phyloP scores from a whole-genome alignment of 1,140 invertebrate species.

The Plodia interpunctella region DNA sequence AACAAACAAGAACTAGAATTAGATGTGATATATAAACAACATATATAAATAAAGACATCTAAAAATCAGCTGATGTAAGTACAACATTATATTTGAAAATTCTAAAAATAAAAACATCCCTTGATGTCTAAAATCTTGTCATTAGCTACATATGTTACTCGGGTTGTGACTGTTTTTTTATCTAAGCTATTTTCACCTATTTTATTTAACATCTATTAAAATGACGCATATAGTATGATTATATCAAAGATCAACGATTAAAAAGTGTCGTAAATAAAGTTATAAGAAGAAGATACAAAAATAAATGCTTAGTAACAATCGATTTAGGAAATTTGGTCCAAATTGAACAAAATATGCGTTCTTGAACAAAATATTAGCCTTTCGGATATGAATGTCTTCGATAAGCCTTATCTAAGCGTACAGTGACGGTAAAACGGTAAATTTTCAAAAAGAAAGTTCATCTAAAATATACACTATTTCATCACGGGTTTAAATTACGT shows the following conservation, averaged over 20 bases:
- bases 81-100: no score
- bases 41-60: no score
- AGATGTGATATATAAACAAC: no score
- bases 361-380: conserved; percentile 8
- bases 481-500: conserved; percentile 10
- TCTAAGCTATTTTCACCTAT: not conserved
- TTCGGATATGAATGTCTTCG: conserved; percentile 34
- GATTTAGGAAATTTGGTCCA: conserved; percentile 47
- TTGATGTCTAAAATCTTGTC: not conserved
- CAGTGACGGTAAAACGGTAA: conserved; percentile 46
- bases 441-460: conserved; percentile 62
- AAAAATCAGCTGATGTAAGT: no score
- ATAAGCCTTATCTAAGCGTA: conserved; percentile 59
- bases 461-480: conserved; percentile 69
- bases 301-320: conserved; percentile 19
- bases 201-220: conserved; percentile 42
- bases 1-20: no score
- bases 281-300: conserved; percentile 19
- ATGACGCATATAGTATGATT: conserved; percentile 23
- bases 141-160: not conserved
- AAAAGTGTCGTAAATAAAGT: conserved; percentile 24
- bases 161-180: not conserved
- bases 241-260: conserved; percentile 48
- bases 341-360: conserved; percentile 32
- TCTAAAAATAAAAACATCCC: no score